phyloP scores from a whole-genome alignment of 2,113 vertebrate genomes.

The Macquaria australasica region DNA sequence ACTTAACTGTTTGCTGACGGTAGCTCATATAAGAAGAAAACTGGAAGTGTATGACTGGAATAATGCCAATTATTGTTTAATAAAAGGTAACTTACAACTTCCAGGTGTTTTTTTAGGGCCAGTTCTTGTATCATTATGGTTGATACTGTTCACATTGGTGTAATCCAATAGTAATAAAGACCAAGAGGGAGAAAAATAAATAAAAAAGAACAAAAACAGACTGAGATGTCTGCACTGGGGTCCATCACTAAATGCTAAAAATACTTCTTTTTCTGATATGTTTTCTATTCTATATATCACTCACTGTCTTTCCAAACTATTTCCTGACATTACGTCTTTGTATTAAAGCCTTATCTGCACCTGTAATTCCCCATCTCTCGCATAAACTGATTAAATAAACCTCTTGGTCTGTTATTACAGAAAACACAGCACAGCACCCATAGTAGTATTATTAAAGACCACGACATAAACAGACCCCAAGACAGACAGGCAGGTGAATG shows the following conservation, averaged over 20 bases:
- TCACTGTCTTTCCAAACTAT: neutral
- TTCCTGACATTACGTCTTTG: neutral
- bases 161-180: conserved; percentile 90
- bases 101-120: neutral
- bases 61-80: conserved; percentile 2
- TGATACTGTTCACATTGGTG: conserved; percentile 75
- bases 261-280: neutral
- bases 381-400: conserved; percentile 34
- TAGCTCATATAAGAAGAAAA: neutral
- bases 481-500: conserved; percentile 63
- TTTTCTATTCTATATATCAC: neutral
- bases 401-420: conserved; percentile 87
- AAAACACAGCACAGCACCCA: conserved; percentile 72
- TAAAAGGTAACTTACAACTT: neutral
- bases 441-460: conserved; percentile 78
- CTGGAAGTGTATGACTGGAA: neutral
- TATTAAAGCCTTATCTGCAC: neutral
- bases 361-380: neutral
- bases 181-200: conserved; percentile 79
- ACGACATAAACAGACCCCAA: conserved; percentile 66
- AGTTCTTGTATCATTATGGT: conserved; percentile 17
- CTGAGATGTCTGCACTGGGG: conserved; percentile 10
- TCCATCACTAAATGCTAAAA: neutral
- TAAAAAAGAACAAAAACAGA: neutral
- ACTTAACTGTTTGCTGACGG: neutral